Evolutionary conservation across 2,888 invertebrate species (phyloP), one percentile per base, ranked within the genome.

Genomic region (Torymus tubicola): DNA sequence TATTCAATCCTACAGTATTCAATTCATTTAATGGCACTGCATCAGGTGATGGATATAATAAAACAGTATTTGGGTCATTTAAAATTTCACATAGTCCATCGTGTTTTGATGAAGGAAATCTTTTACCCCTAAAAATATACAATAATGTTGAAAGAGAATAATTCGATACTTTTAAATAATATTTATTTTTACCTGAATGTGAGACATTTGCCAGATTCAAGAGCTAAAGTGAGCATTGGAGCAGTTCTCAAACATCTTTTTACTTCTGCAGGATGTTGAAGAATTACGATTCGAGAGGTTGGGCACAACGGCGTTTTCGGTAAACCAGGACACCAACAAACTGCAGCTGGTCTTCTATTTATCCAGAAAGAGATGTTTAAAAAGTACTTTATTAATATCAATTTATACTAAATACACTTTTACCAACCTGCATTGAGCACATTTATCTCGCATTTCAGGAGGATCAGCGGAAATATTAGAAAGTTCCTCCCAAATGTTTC

Each of bases 251-350:
- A 92, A 86, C 96, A 96, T 85, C 98, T 93, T 88, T 96, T 96
- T 88, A 97, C 96, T 93, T 98, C 98, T 81, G 97, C 97, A 14
- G 98, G 98, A 92, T 98, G 98, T 90, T 98, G 98, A 10, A 98
- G 92, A 80, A 98, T 93, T 84, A 97, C 94, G 67, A 98, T 92
- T 86, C 93, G 93, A 80, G 96, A 96, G 74, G 92, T 92, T 14
- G 96, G 95, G 76, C 91, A 90, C 50, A 98, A 88, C 64, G 94
- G 95, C 74, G 93, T 93, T 73, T 93, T 91, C 10, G 98, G 97
- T 82, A 98, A 91, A 63, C 95, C 96, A 57, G 93, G 92, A 91
- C 98, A 98, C 96, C 97, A 98, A 89, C 98, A 98, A n/a, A 97
- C 97, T 63, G 93, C 93, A 52, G 92, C 90, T 3, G 98, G 98